Base-by-base conservation (phyloP, 2,113 vertebrate genomes). In the Bufo bufo region DNA sequence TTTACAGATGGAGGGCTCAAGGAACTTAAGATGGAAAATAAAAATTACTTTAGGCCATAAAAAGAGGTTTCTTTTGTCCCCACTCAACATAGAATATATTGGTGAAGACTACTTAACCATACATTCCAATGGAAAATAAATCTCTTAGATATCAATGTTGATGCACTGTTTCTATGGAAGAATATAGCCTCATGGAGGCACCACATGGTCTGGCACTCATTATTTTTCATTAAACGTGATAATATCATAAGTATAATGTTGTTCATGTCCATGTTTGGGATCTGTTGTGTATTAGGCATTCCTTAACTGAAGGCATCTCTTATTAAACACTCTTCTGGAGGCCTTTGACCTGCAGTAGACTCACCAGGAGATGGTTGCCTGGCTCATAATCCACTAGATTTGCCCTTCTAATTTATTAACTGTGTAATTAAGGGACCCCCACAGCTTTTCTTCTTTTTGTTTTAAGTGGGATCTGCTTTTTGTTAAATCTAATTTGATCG, bases 401-500 rank as follows among this genome's bases (percentile, higher is more conserved):
- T 50, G 63, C 82, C 19, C 49, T n/a, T 50, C 63, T 84, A 52
- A 84, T 84, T 71, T 84, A 84, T 66, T 16, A 54, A 71, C 63
- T 84, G 82, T 65, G 82, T 84, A 69, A 84, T 84, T 69, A 54
- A 50, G 6, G 23, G 33, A 20, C 58, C 33, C 79, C 54, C 14
- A 80, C 19, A 19, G 56, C 79, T 52, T 81, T 61, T 81, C 78
- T 61, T 59, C 78, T 81, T 71, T 66, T 81, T 19, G 6, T 63
- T 82, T 71, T 69, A 84, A 84, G 54, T 71, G 82, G 65, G 63
- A 84, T 84, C 82, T 84, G 82, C 47, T 84, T 84, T 84, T 69
- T 33, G 63, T 84, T 84, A 84, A 69, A 69, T 54, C 19, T 23
- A 54, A 84, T 69, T 54, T 52, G 54, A 84, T 84, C 50, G 52